phyloP scores from a whole-genome alignment of 2,888 invertebrate genomes.

The Chaetogeoica ovagalla region DNA sequence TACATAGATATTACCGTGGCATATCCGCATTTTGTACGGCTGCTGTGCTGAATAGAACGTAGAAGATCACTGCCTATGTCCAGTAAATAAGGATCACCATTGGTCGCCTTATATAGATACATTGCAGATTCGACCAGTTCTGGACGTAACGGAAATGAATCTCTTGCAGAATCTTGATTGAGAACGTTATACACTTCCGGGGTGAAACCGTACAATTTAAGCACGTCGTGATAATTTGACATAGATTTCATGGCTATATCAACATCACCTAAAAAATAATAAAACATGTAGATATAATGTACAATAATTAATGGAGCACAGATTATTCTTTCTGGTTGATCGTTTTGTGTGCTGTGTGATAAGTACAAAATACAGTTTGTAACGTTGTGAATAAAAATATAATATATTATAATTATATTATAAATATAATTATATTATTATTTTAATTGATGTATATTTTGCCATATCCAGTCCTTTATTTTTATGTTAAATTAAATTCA shows the following conservation, averaged over 20 bases:
- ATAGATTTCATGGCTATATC: conserved; percentile 89
- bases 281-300: not conserved
- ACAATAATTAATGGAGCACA: no score
- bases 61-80: conserved; percentile 93
- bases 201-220: conserved; percentile 95
- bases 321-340: no score
- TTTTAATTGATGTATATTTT: no score
- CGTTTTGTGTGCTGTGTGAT: no score
- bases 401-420: no score
- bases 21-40: conserved; percentile 93
- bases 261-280: conserved; percentile 71
- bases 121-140: conserved; percentile 96
- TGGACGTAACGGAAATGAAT: conserved; percentile 92
- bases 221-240: conserved; percentile 94
- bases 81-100: conserved; percentile 83
- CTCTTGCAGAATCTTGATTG: conserved; percentile 81
- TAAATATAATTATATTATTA: no score
- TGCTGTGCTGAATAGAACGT: conserved; percentile 89
- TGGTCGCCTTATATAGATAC: conserved; percentile 91
- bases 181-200: conserved; percentile 98
- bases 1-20: conserved; percentile 75
- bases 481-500: no score
- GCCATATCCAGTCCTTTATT: no score
- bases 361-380: no score
- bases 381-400: no score